Evolutionary conservation across 1,140 invertebrate species (phyloP), one percentile per base, ranked within the genome.

Genomic region (Cyrtorhinus lividipennis): DNA sequence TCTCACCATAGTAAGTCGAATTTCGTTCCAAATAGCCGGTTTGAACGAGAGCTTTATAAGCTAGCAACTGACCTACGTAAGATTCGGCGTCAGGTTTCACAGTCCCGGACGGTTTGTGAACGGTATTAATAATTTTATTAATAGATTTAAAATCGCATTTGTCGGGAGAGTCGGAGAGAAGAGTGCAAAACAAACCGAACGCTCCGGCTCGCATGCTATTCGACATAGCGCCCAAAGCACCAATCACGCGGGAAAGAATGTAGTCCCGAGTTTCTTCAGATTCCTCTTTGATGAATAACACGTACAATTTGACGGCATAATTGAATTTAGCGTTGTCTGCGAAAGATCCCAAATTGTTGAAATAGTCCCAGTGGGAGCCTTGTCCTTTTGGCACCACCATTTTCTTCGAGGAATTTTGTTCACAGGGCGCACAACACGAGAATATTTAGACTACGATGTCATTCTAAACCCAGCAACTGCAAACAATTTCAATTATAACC

Each of bases 51-150:
- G 58, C 58, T 12, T 25, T 27, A n/a, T 59, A 59, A 18, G 58
- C 58, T 24, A 59, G 18, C n/a, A 59, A 15, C 38, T 59, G 58
- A 1, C 58, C 58, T 30, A 59, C 13, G 27, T 59, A 30, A 1
- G 25, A 24, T 59, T 59, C 58, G 1, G 24, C 58, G 18, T 53
- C 48, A 3, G 48, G 3, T 53, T 53, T 53, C 48, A 20, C 20
- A 53, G 10, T 53, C 3, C 48, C 48, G 12, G 48, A 10, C 8
- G 48, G 48, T 22, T 53, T 53, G 8, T 13, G 48, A 10, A 13
- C 10, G 20, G 10, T 53, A 5, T 53, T 20, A 20, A 53, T 20
- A 5, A 53, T 5, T 53, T 53, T 53, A 5, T 53, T 53, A 5
- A 53, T 20, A 20, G 48, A 12, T 20, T 53, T 20, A 20, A 13